These are phyloP conservation scores for Sarotherodon lohbergeri DNA, from an alignment of 2,113 vertebrate species.

Conservation along the genomic window DNA sequence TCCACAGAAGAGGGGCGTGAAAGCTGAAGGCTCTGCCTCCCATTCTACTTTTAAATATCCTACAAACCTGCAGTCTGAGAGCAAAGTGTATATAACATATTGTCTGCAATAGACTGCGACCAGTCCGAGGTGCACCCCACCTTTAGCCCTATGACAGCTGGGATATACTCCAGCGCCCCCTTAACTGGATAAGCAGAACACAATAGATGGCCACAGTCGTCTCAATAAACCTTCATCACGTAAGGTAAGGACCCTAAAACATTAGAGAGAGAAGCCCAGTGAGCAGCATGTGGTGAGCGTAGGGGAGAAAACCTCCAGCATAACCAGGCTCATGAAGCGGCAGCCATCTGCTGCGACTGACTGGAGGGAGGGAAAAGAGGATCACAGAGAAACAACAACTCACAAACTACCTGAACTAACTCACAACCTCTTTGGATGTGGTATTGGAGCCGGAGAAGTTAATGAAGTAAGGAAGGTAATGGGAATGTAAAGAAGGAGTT, in stretches of 20 bases:
- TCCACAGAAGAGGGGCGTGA: rapidly evolving
- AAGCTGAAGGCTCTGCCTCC: neutral
- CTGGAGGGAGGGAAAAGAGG: neutral
- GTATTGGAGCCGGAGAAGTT: rapidly evolving
- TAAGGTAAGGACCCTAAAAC: neutral
- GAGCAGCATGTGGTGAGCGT: neutral
- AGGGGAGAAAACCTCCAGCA: neutral
- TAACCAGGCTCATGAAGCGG: neutral
- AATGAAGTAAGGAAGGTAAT: neutral
- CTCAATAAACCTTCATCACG: neutral
- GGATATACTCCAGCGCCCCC: neutral
- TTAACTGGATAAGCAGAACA: neutral
- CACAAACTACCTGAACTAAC: neutral
- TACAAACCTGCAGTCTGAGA: rapidly evolving
- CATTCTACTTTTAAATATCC: neutral
- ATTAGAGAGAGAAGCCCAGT: neutral
- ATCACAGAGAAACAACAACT: neutral
- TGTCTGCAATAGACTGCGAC: neutral
- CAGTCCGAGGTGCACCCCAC: rapidly evolving
- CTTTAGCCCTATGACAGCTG: neutral
- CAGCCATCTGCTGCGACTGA: neutral
- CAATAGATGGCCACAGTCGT: neutral
- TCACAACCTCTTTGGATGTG: neutral
- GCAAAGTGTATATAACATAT: rapidly evolving
- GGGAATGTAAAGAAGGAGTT: neutral